Base-by-base conservation (phyloP, 2,797 vertebrate species). In the Coregonus sp. region DNA sequence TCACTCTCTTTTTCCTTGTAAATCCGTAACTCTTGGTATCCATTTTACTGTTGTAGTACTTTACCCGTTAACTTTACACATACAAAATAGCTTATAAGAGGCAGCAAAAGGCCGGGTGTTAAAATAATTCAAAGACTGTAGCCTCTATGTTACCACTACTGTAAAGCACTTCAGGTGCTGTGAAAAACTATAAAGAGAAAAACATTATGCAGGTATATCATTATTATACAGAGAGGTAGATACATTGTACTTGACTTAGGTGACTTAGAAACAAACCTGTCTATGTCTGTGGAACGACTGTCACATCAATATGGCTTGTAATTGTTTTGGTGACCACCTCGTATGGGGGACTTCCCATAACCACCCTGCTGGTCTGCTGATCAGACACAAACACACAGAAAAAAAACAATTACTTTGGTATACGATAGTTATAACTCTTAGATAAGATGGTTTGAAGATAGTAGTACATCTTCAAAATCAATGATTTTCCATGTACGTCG, bases 281-380 rank as follows among this genome's bases (percentile, higher is more conserved):
- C 93, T 92, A 33, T 33, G 87, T 86, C 93, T 94, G 94, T 94
- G 94, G 87, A 91, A 94, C 93, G 93, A 93, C 54, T 5, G 54
- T 95, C 93, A 94, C 93, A 91, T 97, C 97, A 99, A 95, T 99
- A 99, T 79, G 98, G 98, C 96, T 98, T 98, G 96, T 99, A 99
- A 94, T 95, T 99, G 96, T 98, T 99, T 96, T 96, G 96, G 96
- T 99, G 98, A 89, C 95, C 96, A 73, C 96, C 96, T 94, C 97
- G 96, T 91, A 98, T 96, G 88, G 96, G 96, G 89, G 97, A 96
- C 95, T 99, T 99, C 84, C 98, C 97, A 88, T 99, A 99, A 93
- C 97, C 97, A 92, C 93, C 97, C 90, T 98, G 96, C 89, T 98
- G 96, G 96, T 97, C 98, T 98, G 90, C 89, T 93, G 82, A 76